A percentile compares a stretch with the other conserved stretches of the same genome.
Conservation (phyloP, 2,888 invertebrate species). For the Sussaba pulchella region DNA sequence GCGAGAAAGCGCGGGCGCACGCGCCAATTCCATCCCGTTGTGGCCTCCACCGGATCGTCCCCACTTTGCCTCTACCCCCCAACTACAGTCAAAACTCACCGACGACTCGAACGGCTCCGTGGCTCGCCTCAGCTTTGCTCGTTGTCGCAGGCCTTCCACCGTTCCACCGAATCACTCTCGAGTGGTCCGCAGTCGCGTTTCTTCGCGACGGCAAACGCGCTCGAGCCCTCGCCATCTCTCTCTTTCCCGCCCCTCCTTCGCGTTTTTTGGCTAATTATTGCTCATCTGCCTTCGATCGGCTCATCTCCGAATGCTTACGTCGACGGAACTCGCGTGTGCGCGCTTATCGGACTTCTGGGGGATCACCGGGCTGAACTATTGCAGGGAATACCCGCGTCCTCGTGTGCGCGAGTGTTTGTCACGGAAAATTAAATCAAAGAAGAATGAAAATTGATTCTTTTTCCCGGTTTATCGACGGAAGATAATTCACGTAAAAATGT, state of each 20-base stretch:
- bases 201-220: conserved; percentile 16
- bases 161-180: no score
- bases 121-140: conserved; percentile 15
- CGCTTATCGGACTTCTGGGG: background rate
- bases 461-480: no score
- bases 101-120: conserved; percentile 30
- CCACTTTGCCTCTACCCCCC: conserved; percentile 10
- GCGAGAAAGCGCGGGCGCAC: conserved; percentile 60
- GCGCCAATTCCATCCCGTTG: conserved; percentile 52
- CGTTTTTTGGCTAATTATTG: background rate
- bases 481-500: no score
- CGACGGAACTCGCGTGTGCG: background rate
- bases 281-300: conserved; percentile 28
- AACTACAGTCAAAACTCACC: conserved; percentile 21
- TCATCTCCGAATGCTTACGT: conserved; percentile 21
- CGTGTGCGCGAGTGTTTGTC: conserved; percentile 13
- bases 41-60: no score
- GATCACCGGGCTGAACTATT: no score
- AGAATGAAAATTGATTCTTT: no score
- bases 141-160: conserved; percentile 26
- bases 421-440: no score
- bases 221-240: background rate
- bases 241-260: background rate
- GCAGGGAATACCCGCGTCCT: background rate
- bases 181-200: background rate